These are phyloP conservation scores for Falco columbarius DNA, from an alignment of 2,797 vertebrate species.

Conservation along the genomic window DNA sequence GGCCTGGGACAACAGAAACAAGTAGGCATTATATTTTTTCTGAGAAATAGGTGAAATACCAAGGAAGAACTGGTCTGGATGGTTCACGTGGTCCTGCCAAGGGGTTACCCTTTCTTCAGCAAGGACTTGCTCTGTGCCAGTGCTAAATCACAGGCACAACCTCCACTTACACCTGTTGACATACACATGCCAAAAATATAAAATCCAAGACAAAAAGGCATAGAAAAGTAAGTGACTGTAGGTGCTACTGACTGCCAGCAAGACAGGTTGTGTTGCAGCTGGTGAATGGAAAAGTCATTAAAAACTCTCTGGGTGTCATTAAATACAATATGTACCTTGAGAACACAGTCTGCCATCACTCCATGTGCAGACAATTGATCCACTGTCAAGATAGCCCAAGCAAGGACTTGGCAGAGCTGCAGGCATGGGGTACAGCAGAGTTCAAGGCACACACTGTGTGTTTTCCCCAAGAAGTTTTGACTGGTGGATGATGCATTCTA, in stretches of 20 bases:
- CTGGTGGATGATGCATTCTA: not conserved
- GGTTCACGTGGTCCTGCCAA: not conserved
- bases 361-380: not conserved
- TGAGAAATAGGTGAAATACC: not conserved
- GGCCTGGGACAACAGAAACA: not conserved
- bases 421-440: not conserved
- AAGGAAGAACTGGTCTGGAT: not conserved
- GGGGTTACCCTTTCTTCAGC: not conserved
- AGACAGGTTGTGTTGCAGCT: conserved; percentile 32
- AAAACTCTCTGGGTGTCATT: conserved; percentile 10
- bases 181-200: not conserved
- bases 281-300: conserved; percentile 61
- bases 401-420: not conserved
- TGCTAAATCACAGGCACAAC: not conserved
- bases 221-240: not conserved
- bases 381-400: not conserved
- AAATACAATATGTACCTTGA: conserved; percentile 39
- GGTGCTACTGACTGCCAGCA: not conserved
- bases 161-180: not conserved
- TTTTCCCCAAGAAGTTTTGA: not conserved
- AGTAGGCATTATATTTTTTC: not conserved
- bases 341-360: not conserved
- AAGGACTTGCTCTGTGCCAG: not conserved
- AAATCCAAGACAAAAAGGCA: not conserved
- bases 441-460: not conserved